Evolutionary conservation across 2,888 invertebrate genomes (phyloP), one percentile per base, ranked within the genome.

Genomic region (Pseudococcus longispinus): DNA sequence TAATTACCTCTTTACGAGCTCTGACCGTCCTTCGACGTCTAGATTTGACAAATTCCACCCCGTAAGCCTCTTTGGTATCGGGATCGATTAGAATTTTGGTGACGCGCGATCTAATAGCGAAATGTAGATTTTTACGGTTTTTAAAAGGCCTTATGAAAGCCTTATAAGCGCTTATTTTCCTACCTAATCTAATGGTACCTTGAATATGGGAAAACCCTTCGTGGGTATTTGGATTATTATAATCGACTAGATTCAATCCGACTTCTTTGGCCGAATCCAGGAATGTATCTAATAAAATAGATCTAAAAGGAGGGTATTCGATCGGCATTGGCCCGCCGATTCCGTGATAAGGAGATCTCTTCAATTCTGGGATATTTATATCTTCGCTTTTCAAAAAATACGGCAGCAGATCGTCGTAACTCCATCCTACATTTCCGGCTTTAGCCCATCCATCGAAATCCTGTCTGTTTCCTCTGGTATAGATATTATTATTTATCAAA

Each of bases 1-100:
- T 88, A 87, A 96, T 94, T 0, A 96, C 93, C 91, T 95, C 95
- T 89, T 92, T 93, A 74, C 92, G 91, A 0, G 94, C 94, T 87
- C 89, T 90, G 0, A 93, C 93, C 80, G 91, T 90, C 44, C 91
- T 90, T 74, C 90, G 90, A 87, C 91, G 89, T 0, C 91, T 91
- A 86, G 92, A 91, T 65, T 91, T 90, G 0, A 91, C 90, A 87
- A 93, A 93, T 89, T 92, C 90, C 0, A 94, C 92, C 3, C 94
- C 94, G 83, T 91, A 90, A 0, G 93, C 93, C 0, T 89, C 90
- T 88, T 91, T 92, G 0, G 91, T 92, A 18, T 89, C 88, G 0
- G 90, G 90, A 88, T 93, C 91, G 42, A 94, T 93, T 0, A 93
- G 90, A 3, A 94, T 89, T 89, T 92, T 92, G 0, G 93, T 93